Conservation (phyloP, 2,797 vertebrate genomes). For the Antennarius maculatus region DNA sequence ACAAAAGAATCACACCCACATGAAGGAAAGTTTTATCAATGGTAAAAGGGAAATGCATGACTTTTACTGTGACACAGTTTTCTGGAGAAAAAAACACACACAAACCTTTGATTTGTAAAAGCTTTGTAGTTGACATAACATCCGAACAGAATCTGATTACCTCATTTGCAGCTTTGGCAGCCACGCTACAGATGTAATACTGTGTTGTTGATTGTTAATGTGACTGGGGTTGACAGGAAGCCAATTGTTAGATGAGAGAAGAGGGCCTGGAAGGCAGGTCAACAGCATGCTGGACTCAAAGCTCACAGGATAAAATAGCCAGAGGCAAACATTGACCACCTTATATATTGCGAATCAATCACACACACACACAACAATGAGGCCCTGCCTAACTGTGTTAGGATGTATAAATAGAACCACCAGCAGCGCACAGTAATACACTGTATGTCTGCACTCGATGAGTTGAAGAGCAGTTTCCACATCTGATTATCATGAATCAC, state of each 20-base stretch:
- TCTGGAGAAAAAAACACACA: background rate
- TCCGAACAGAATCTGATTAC: conserved; percentile 15
- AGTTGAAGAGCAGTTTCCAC: background rate
- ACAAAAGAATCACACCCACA: background rate
- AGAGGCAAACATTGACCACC: conserved; percentile 66
- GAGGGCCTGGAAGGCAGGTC: conserved; percentile 72
- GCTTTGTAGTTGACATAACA: background rate
- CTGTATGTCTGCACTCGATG: background rate
- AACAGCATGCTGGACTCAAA: conserved; percentile 58
- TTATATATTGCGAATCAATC: conserved; percentile 75
- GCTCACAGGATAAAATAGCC: conserved; percentile 61
- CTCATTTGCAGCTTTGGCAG: conserved; percentile 31
- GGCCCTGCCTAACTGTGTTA: conserved; percentile 40
- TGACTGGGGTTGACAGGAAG: conserved; percentile 65
- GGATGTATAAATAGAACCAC: conserved; percentile 38
- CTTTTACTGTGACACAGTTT: background rate
- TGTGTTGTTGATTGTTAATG: conserved; percentile 59
- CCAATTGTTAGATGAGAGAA: conserved; percentile 66
- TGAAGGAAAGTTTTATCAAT: conserved; percentile 13
- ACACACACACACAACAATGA: conserved; percentile 35
- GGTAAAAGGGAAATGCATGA: background rate
- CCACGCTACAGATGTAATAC: conserved; percentile 39
- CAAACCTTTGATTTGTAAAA: conserved; percentile 14
- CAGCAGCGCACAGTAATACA: conserved; percentile 6
- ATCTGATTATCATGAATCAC: background rate